Evolutionary conservation across 2,888 invertebrate species (phyloP).

Genomic region (Acholoe squamosa): DNA sequence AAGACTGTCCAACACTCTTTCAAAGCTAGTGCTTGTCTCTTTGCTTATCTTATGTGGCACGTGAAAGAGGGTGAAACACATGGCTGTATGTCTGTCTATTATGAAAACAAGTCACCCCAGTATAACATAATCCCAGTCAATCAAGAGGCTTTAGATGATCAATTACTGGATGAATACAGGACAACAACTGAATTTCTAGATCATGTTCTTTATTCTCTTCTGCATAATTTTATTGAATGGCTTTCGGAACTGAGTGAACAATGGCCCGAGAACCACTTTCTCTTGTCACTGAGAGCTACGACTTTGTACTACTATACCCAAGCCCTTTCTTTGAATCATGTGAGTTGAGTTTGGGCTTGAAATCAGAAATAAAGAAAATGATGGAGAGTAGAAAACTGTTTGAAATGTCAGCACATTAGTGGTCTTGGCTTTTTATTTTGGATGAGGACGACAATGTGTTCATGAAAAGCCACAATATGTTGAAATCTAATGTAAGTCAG

Average conservation of each 20-base stretch:
- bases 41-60: too few species aligned
- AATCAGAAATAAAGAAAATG: neutral
- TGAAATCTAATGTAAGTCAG: neutral
- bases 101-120: neutral
- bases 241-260: too few species aligned
- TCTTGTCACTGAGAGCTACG: neutral
- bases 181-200: too few species aligned
- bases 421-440: neutral
- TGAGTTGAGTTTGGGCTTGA: neutral
- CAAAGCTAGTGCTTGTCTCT: neutral
- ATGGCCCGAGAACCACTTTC: too few species aligned
- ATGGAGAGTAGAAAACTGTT: neutral
- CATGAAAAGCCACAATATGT: neutral
- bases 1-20: neutral
- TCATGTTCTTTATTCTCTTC: too few species aligned
- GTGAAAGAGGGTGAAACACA: too few species aligned
- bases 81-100: neutral
- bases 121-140: neutral
- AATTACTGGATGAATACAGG: neutral
- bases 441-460: neutral
- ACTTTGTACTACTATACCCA: neutral
- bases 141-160: neutral
- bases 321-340: neutral
- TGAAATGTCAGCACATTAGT: neutral
- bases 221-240: too few species aligned